These are phyloP conservation scores for Macrostomum lignano DNA, from an alignment of 1,140 invertebrate species.

Conservation along the genomic window DNA sequence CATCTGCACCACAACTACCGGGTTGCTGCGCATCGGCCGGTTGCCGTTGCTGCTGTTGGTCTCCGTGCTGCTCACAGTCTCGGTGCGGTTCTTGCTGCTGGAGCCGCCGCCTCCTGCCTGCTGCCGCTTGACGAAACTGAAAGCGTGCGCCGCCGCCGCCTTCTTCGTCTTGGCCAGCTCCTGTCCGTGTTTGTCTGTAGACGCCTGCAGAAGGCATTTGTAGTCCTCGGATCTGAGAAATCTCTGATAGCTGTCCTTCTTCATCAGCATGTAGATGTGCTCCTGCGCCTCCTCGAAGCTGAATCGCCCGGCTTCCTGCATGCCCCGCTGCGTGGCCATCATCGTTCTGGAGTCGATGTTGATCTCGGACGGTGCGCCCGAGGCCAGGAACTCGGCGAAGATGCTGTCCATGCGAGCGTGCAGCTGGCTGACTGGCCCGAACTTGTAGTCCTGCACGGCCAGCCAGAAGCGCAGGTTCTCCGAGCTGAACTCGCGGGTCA, in stretches of 20 bases:
- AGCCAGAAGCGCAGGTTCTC: slow-evolving; percentile 44
- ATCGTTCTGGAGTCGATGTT: slow-evolving; percentile 64
- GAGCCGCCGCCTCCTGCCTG: too few relatives aligned
- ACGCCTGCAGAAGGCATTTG: too few relatives aligned
- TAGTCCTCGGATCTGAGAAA: slow-evolving; percentile 85
- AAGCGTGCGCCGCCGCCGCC: too few relatives aligned
- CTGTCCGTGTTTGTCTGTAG: too few relatives aligned
- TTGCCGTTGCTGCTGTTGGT: too few relatives aligned
- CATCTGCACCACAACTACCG: too few relatives aligned
- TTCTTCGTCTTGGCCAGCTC: too few relatives aligned
- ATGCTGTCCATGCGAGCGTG: not conserved
- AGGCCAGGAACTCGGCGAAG: slow-evolving; percentile 61
- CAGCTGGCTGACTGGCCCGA: slow-evolving; percentile 3
- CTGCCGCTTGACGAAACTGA: too few relatives aligned
- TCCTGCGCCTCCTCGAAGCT: slow-evolving; percentile 78
- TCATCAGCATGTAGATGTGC: slow-evolving; percentile 86
- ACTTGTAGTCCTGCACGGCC: not conserved
- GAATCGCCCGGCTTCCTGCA: slow-evolving; percentile 45
- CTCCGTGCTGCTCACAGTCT: too few relatives aligned
- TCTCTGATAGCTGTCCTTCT: slow-evolving; percentile 71
- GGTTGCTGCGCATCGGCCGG: too few relatives aligned
- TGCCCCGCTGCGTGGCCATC: not conserved
- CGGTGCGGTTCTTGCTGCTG: too few relatives aligned
- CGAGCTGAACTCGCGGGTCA: slow-evolving; percentile 78
- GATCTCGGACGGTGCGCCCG: slow-evolving; percentile 73